A percentile compares a stretch with the other conserved stretches of the same genome.
These are phyloP conservation scores for Percina caprodes DNA, from an alignment of 2,113 vertebrate species.

Conservation along the genomic window DNA sequence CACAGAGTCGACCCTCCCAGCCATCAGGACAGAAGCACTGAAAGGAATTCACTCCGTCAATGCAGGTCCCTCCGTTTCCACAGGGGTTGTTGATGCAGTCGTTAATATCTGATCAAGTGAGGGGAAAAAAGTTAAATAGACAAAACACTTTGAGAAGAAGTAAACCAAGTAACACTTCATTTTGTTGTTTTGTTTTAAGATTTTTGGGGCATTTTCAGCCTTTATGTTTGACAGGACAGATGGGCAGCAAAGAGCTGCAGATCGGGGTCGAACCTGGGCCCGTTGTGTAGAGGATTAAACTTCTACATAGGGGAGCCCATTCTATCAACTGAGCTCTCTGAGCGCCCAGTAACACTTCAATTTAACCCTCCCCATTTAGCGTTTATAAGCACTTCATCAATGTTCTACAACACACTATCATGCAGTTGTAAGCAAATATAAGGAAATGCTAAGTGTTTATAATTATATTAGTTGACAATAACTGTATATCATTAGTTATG, in stretches of 20 bases:
- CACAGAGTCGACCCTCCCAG: constrained; percentile 95
- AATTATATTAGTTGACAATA: neutral
- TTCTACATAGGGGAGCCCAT: no score
- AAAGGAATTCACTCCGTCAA: constrained; percentile 92
- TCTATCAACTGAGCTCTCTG: no score
- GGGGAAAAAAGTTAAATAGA: neutral
- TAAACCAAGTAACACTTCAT: no score
- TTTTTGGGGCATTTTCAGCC: no score
- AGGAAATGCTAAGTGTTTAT: neutral
- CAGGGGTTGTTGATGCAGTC: constrained; percentile 92
- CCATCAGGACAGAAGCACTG: constrained; percentile 95
- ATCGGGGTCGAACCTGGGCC: no score
- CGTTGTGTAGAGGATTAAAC: no score
- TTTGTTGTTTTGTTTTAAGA: no score
- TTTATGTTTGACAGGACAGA: no score
- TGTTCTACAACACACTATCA: neutral
- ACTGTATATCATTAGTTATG: neutral
- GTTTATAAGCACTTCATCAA: neutral
- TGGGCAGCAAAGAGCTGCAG: no score
- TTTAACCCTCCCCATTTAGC: neutral
- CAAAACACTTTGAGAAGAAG: neutral
- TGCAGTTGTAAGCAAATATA: neutral
- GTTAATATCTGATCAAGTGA: constrained; percentile 87
- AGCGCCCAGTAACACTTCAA: neutral
- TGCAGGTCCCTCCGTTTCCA: constrained; percentile 94